Evolutionary conservation across 2,888 invertebrate species (phyloP).

Genomic region (Drosophila prostipennis): DNA sequence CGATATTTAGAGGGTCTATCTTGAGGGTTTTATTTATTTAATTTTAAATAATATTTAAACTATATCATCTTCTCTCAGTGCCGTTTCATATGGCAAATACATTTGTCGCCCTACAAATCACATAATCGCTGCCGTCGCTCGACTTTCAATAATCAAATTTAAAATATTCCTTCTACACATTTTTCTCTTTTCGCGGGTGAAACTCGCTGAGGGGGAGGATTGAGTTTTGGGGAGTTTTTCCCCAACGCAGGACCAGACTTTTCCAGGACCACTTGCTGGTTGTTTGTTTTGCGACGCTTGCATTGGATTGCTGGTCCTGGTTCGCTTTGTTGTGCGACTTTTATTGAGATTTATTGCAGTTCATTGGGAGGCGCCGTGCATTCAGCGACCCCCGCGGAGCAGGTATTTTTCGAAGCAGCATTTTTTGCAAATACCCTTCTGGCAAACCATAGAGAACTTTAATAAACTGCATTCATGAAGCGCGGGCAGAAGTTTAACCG

Average conservation of each 20-base stretch:
- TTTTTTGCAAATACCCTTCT: constrained; percentile 22
- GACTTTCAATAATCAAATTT: constrained; percentile 72
- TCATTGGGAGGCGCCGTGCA: constrained; percentile 59
- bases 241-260: background rate
- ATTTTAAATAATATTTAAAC: too few relatives aligned
- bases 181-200: constrained; percentile 35
- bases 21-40: too few relatives aligned
- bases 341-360: constrained; percentile 77
- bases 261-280: constrained; percentile 36
- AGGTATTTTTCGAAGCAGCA: constrained; percentile 19
- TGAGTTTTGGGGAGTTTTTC: background rate
- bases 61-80: background rate
- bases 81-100: constrained; percentile 52
- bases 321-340: constrained; percentile 52
- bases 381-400: constrained; percentile 38
- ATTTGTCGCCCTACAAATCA: constrained; percentile 67
- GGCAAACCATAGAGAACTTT: background rate
- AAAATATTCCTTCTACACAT: constrained; percentile 61
- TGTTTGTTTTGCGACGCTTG: constrained; percentile 60
- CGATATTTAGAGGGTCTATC: background rate
- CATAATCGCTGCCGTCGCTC: constrained; percentile 60
- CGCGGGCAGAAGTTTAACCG: background rate
- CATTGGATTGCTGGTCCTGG: constrained; percentile 45
- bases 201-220: constrained; percentile 2
- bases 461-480: constrained; percentile 4